These are phyloP conservation scores for Ptilodon capucinus DNA, from an alignment of 2,888 invertebrate genomes.

Conservation along the genomic window DNA sequence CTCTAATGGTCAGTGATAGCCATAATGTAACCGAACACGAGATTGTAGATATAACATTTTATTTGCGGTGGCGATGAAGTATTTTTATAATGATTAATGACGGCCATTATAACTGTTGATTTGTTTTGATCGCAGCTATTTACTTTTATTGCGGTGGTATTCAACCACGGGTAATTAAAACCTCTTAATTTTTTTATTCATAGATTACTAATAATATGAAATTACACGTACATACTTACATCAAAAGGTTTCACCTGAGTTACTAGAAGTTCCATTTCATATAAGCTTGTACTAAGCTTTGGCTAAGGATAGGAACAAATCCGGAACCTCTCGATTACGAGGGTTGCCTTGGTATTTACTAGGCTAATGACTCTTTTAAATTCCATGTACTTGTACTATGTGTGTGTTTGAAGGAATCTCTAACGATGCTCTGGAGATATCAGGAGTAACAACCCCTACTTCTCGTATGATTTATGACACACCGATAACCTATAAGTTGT, in stretches of 20 bases:
- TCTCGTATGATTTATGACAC: conserved; percentile 66
- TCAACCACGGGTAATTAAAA: conserved; percentile 43
- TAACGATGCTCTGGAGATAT: conserved; percentile 52
- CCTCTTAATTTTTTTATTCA: too few species aligned
- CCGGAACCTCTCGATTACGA: too few species aligned
- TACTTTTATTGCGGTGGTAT: conserved; percentile 47
- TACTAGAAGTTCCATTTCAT: too few species aligned
- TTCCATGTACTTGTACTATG: conserved; percentile 13
- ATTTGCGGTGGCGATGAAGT: conserved; percentile 51
- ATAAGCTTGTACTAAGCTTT: too few species aligned
- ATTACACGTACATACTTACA: conserved; percentile 15
- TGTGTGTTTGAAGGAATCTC: conserved; percentile 26
- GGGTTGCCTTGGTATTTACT: too few species aligned
- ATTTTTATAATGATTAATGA: conserved; percentile 57
- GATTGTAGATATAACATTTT: conserved; percentile 47
- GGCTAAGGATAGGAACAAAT: too few species aligned
- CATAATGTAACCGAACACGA: conserved; percentile 47
- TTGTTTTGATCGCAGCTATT: conserved; percentile 55
- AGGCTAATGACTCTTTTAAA: too few species aligned
- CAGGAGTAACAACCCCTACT: conserved; percentile 55
- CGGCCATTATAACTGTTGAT: conserved; percentile 53
- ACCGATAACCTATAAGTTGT: conserved; percentile 65
- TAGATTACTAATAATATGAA: too few species aligned
- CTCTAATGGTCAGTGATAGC: conserved; percentile 38
- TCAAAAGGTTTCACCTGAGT: too few species aligned